Base-by-base conservation (phyloP, 2,888 invertebrate species). In the Agriopis aurantiaria region DNA sequence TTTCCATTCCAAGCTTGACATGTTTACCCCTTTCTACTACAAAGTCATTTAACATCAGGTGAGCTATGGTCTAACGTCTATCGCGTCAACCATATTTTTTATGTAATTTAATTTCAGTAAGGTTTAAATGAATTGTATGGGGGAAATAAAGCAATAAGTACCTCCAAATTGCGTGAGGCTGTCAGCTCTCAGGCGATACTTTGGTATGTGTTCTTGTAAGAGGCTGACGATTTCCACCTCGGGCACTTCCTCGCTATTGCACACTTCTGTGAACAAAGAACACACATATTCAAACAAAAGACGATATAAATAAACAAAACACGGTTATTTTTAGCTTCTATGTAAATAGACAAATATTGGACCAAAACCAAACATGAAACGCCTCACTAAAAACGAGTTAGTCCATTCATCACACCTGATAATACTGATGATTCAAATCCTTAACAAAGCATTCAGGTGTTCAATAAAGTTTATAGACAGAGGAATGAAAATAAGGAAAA, bases 181-280 rank as follows among this genome's bases (percentile, higher is more conserved):
- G 95, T 99, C 99, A 68, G 98, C 98, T 88, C 99, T 96, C 75
- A 99, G 96, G 87, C 97, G 97, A 93, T 99, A 99, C 87, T 97
- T 97, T 65, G 99, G 99, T 90, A 99, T 98, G 92, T 98, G 97
- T 91, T 99, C 99, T 94, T 98, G 98, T 80, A 99, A 95, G 80
- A 99, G 95, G 91, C 98, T 98, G 92, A 99, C 97, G 86, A 99
- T 98, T 95, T 99, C 99, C 85, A 99, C 98, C 95, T 99, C 99
- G 75, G 98, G 98, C 92, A 98, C 96, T 92, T 98, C 97, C 90
- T 97, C 98, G 92, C 97, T 97, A 95, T 97, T 98, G 96, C 98
- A 98, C 95, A 99, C 96, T 95, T 98, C 98, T 98, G 96, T 73
- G 77, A 81, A 88, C 90, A 91, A 91, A 84, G 71, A 83, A 83